A percentile compares a stretch with the other conserved stretches of the same genome.
phyloP scores from a whole-genome alignment of 2,797 vertebrate species.

The Acanthurus tractus region DNA sequence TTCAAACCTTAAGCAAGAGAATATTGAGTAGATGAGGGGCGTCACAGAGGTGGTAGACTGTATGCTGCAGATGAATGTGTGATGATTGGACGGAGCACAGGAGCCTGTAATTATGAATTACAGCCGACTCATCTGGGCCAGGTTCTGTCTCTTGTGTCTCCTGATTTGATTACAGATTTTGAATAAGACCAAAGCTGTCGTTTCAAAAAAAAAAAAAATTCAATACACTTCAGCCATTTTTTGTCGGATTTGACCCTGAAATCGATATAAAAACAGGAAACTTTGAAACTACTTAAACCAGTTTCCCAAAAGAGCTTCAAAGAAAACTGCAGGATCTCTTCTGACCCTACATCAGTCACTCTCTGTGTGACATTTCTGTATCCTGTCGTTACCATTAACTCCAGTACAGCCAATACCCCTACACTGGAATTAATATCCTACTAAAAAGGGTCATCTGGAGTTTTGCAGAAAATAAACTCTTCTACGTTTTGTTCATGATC shows the following conservation, averaged over 20 bases:
- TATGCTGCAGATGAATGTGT: constrained; percentile 53
- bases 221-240: neutral
- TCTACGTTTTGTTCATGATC: too few species aligned
- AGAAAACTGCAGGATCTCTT: too few species aligned
- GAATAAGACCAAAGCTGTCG: neutral
- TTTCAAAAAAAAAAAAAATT: neutral
- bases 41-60: constrained; percentile 43
- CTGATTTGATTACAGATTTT: constrained; percentile 39
- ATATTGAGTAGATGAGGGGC: constrained; percentile 53
- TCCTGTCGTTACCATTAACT: too few species aligned
- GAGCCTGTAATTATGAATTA: constrained; percentile 61
- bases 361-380: too few species aligned
- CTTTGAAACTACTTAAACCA: too few species aligned
- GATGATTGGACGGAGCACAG: constrained; percentile 54
- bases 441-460: too few species aligned
- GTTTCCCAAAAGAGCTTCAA: too few species aligned
- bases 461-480: too few species aligned
- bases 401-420: too few species aligned
- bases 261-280: neutral
- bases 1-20: constrained; percentile 48
- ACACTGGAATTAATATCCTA: too few species aligned
- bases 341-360: too few species aligned
- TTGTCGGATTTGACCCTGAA: neutral
- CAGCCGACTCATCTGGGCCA: constrained; percentile 34
- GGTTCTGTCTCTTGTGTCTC: neutral